Evolutionary conservation across 2,888 invertebrate genomes (phyloP), one percentile per base, ranked within the genome.

Genomic region (Plemyria rubiginata): DNA sequence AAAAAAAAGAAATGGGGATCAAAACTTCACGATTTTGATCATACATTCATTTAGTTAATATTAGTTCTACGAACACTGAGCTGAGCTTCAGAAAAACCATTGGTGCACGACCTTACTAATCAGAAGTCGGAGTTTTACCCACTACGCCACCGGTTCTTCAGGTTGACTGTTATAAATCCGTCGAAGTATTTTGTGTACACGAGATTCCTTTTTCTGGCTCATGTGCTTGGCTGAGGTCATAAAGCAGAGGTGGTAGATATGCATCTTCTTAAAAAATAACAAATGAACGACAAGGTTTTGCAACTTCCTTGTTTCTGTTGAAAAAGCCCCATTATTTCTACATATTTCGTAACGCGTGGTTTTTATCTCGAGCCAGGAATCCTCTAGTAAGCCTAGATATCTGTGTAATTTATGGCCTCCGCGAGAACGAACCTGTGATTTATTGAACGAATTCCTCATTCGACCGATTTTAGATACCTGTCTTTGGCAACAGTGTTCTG

Each of bases 341-440:
- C 15, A 9, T 4, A 16, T 16, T 16, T 16, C 45, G 8, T 45
- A 58, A 54, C 54, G 56, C 54, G 65, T 55, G 60, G 54, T 57
- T 54, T 54, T 65, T 61, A 62, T 60, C 56, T 8, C 22, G 22
- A 43, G 48, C 29, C 38, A 48, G 54, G 62, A 52, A 48, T 51
- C 32, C 49, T 54, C 15, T 51, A n/a, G n/a, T n/a, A 46, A 60
- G 59, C 32, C 54, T 61, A 46, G 72, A 62, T 70, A 71, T 57
- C 69, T 48, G 22, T 54, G 65, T 72, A 71, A 71, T 71, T 70
- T 71, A 72, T 64, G 57, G 66, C 62, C 60, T 45, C 52, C 58
- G 52, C 59, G 45, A 60, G 56, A 57, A 52, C 53, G 57, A 54
- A 43, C 62, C 57, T 41, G 63, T 68, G 68, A 70, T 68, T 70